phyloP scores from a whole-genome alignment of 2,888 invertebrate genomes.

The Machimus atricapillus region DNA sequence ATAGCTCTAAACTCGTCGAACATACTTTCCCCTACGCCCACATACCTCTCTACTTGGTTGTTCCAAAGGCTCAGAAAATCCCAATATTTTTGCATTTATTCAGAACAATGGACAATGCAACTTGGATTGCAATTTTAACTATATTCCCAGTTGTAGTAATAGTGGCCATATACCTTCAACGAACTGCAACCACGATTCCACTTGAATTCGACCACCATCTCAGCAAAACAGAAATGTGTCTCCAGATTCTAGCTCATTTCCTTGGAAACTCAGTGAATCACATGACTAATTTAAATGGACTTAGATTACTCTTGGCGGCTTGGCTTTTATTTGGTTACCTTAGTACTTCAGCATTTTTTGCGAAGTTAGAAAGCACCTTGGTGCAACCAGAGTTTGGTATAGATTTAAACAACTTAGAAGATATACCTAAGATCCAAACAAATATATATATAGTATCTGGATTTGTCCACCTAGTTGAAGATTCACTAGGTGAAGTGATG shows the following conservation, averaged over 20 bases:
- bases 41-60: constrained; percentile 53
- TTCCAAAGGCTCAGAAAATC: constrained; percentile 53
- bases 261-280: constrained; percentile 54
- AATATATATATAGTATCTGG: not conserved
- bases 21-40: constrained; percentile 53
- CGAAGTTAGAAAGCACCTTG: constrained; percentile 58
- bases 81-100: constrained; percentile 56
- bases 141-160: constrained; percentile 49
- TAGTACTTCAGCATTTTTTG: constrained; percentile 55
- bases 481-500: not conserved
- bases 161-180: not conserved
- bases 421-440: constrained; percentile 46
- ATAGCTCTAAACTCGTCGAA: constrained; percentile 50
- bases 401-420: constrained; percentile 53
- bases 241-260: constrained; percentile 54
- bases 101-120: constrained; percentile 50
- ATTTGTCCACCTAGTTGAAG: not conserved
- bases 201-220: not conserved
- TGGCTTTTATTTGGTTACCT: constrained; percentile 59
- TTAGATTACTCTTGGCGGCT: constrained; percentile 54
- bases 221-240: constrained; percentile 47
- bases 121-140: constrained; percentile 52
- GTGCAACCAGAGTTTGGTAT: constrained; percentile 54
- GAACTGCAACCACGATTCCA: not conserved
- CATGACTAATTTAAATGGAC: constrained; percentile 52